phyloP scores from a whole-genome alignment of 92 coral and sea anemone species.

The Heteractis magnifica region DNA sequence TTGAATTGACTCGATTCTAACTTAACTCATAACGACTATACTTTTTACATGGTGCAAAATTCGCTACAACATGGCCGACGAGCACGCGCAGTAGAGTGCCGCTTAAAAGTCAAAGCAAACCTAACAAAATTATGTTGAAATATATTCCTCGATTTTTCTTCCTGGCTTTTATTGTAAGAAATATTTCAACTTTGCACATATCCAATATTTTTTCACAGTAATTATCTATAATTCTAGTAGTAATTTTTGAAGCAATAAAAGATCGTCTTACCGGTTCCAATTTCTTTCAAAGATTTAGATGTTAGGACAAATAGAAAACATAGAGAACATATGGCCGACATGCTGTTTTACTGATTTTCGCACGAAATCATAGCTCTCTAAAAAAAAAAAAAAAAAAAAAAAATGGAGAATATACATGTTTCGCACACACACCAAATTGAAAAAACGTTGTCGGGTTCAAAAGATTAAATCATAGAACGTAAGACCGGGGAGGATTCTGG shows the following conservation, averaged over 20 bases:
- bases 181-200: no score
- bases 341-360: not conserved
- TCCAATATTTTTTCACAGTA: not conserved
- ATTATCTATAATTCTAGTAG: not conserved
- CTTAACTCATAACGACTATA: no score
- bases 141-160: no score
- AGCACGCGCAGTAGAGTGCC: not conserved
- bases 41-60: no score
- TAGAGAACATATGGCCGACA: no score
- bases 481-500: no score
- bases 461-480: no score
- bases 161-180: no score
- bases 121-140: not conserved
- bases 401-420: not conserved
- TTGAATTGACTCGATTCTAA: no score
- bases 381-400: not conserved
- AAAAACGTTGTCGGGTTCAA: no score
- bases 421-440: not conserved
- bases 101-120: not conserved
- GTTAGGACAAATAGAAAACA: not conserved
- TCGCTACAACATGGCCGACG: not conserved
- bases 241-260: not conserved
- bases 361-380: not conserved
- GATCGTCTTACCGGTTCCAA: slow-evolving; percentile 2
- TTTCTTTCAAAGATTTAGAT: not conserved